These are phyloP conservation scores for Sebastes minor DNA, from an alignment of 2,797 vertebrate genomes.

Conservation along the genomic window DNA sequence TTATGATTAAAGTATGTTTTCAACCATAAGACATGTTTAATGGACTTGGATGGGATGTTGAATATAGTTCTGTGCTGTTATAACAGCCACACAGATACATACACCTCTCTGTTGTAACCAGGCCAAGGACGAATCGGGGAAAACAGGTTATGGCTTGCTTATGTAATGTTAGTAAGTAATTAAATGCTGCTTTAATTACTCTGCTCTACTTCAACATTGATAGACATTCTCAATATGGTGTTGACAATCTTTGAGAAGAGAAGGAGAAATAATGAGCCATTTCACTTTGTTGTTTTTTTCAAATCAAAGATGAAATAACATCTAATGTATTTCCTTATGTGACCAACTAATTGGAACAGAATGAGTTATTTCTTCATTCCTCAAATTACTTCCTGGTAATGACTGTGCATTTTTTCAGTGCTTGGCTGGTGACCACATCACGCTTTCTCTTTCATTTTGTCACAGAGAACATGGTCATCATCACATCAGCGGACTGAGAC, in stretches of 20 bases:
- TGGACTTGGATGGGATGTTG: background rate
- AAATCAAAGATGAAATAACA: background rate
- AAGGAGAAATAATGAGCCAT: background rate
- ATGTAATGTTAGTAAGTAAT: background rate
- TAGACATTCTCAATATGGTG: background rate
- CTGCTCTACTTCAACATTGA: background rate
- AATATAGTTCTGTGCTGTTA: background rate
- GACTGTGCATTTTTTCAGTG: background rate
- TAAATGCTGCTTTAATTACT: background rate
- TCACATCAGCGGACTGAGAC: background rate
- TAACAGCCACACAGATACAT: background rate
- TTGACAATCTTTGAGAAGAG: background rate
- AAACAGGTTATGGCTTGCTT: background rate
- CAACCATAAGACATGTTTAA: background rate
- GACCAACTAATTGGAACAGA: conserved; percentile 1
- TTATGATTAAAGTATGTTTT: background rate
- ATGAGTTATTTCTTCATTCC: conserved; percentile 30
- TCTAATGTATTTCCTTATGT: background rate
- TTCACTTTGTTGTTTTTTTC: background rate
- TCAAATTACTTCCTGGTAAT: conserved; percentile 23
- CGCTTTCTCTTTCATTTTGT: conserved; percentile 11
- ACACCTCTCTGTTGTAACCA: background rate
- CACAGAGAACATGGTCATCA: conserved; percentile 11
- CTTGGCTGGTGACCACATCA: background rate
- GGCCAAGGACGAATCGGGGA: no score